Base-by-base conservation (phyloP, 2,797 vertebrate genomes). In the Enteromius mattozi region DNA sequence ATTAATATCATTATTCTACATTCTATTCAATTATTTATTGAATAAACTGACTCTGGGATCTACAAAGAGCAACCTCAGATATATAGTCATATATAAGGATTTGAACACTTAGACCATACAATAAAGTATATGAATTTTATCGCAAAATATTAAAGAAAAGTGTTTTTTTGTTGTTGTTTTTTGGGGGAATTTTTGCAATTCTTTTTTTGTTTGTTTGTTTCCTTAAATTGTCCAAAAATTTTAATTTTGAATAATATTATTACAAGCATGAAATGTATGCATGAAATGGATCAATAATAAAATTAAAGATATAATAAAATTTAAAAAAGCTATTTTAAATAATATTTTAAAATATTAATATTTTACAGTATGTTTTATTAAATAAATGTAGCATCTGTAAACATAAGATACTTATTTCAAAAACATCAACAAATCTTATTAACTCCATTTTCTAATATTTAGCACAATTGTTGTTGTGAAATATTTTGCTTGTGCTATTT, bases 1-100 rank as follows among this genome's bases (percentile, higher is more conserved):
- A 77, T 59, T 24, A 59, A 77, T 77, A 77, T 59, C 40, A 61
- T 10, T 77, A 77, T 59, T 42, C 7, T 77, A 10, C 35, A 21
- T 42, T 77, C 8, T 59, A 10, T 77, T 42, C 0, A 59, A 27
- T 59, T 27, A 24, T 76, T 76, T 37, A 59, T 59, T 59, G 49
- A 37, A 8, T n/a, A 35, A 14, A 35, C 21, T 40, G 35, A 77
- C 21, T 59, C 51, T 4, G 33, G 51, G 51, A 40, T 61, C 14
- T 17, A 76, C 33, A 59, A 77, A 40, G 35, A 59, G 74, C 14
- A 42, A 17, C 13, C n/a, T 59, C 13, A 40, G 49, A 59, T 76
- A 76, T 40, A 56, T 54, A 33, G 17, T 21, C 17, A 21, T 74
- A 6, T 47, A 47, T 47, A 72, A 47, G 1, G 6, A 71, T 45